Evolutionary conservation across 1,140 invertebrate species (phyloP), one percentile per base, ranked within the genome.

Genomic region (Lethrus apterus): DNA sequence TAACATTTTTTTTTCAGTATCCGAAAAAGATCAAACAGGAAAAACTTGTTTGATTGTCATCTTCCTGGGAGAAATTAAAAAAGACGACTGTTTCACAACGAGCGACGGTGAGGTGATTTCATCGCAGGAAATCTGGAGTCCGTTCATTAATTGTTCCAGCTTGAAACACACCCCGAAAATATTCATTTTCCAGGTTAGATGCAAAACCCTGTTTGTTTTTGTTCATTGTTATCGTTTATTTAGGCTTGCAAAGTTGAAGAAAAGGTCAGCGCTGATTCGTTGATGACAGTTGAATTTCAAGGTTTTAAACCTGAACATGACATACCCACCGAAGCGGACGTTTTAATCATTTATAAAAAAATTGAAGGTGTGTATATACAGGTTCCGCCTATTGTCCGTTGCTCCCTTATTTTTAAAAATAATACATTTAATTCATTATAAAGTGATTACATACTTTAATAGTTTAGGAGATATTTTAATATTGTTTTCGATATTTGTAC

Each of bases 291-390:
- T 5, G 0, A n/a, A n/a, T 10, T n/a, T 20, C 19, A 4, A 3
- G 24, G 8, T 14, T n/a, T 21, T 4, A 2, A 43, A 18, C n/a
- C 9, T 3, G 36, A 18, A n/a, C 38, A 46, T 11, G 35, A 38
- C n/a, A 17, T 46, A 17, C 44, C 44, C 14, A n/a, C 44, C 18
- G 44, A 46, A 46, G 36, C 46, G 4, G 35, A 40, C 34, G 26
- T 47, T 9, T 29, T 41, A 10, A 32, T 47, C 11, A 15, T 47
- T 7, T 41, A 41, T 17, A 38, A 47, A 35, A 41, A 32, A 9
- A 20, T 30, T 33, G 19, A 0, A 7, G 19, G 40, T 43, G 19
- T 24, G 32, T 23, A 45, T n/a, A 23, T 21, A 20, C 2, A 5
- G 10, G 8, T 1, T 10, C n/a, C 18, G 10, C 2, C 9, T 40